A percentile compares a stretch with the other conserved stretches of the same genome.
Evolutionary conservation across 2,797 vertebrate genomes (phyloP).

Genomic region (Enteromius anoplus): DNA sequence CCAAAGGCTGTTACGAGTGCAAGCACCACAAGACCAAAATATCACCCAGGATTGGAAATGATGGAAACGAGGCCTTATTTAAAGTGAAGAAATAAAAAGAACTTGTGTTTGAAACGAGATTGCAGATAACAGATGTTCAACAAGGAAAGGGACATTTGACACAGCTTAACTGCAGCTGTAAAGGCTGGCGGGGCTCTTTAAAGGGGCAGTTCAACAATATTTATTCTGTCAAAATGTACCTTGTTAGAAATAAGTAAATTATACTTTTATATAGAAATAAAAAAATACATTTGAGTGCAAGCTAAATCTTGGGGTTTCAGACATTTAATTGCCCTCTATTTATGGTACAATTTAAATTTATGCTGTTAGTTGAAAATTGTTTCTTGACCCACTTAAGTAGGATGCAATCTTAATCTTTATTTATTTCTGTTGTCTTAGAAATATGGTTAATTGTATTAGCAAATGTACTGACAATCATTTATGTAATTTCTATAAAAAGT

Average conservation of each 20-base stretch:
- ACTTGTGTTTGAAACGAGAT: constrained; percentile 66
- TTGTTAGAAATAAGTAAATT: neutral
- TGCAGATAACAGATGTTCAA: neutral
- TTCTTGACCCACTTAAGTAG: neutral
- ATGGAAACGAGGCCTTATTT: constrained; percentile 75
- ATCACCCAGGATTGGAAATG: constrained; percentile 70
- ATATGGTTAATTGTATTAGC: neutral
- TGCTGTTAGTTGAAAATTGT: neutral
- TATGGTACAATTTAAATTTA: neutral
- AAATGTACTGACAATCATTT: neutral
- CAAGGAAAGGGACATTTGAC: neutral
- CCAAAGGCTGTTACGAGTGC: constrained; percentile 67
- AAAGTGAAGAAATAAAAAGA: constrained; percentile 67
- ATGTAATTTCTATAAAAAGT: neutral
- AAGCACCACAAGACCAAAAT: constrained; percentile 82
- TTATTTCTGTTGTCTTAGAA: neutral
- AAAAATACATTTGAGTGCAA: neutral
- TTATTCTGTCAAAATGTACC: neutral
- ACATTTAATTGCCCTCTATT: neutral
- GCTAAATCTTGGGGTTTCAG: neutral
- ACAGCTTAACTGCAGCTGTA: neutral
- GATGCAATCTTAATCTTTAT: neutral
- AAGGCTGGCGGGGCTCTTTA: neutral
- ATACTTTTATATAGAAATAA: neutral
- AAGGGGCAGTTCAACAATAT: neutral